These are phyloP conservation scores for Athripsodes cinereus DNA, from an alignment of 2,888 invertebrate species.

Conservation along the genomic window DNA sequence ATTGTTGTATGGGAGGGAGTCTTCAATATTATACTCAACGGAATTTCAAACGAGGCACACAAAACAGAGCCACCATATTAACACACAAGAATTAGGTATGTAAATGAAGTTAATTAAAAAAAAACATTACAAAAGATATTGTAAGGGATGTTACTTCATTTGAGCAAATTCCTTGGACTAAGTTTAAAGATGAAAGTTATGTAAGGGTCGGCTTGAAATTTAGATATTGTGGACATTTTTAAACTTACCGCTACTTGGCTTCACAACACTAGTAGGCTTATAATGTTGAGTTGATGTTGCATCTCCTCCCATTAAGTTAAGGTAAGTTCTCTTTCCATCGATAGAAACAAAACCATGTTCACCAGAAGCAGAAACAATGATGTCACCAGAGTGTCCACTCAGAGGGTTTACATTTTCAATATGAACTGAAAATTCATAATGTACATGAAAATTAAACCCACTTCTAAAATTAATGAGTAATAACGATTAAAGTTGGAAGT, in stretches of 20 bases:
- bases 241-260: slow-evolving; percentile 34
- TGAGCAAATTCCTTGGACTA: too few relatives aligned
- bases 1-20: too few relatives aligned
- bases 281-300: slow-evolving; percentile 32
- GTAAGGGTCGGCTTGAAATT: too few relatives aligned
- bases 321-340: slow-evolving; percentile 83
- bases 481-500: neutral
- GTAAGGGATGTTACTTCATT: too few relatives aligned
- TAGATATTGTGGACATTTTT: too few relatives aligned
- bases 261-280: slow-evolving; percentile 36
- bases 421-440: slow-evolving; percentile 46
- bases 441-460: neutral
- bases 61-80: too few relatives aligned
- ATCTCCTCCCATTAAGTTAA: slow-evolving; percentile 67
- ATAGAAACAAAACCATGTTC: slow-evolving; percentile 86
- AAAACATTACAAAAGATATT: too few relatives aligned
- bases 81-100: too few relatives aligned
- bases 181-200: too few relatives aligned
- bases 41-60: too few relatives aligned
- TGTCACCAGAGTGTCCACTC: slow-evolving; percentile 48
- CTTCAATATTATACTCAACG: too few relatives aligned
- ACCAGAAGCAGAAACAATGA: slow-evolving; percentile 73
- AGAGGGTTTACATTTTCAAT: slow-evolving; percentile 50
- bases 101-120: too few relatives aligned
- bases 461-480: neutral